Evolutionary conservation across 2,113 vertebrate species (phyloP), one percentile per base, ranked within the genome.

Genomic region (Ibidorhyncha struthersii): DNA sequence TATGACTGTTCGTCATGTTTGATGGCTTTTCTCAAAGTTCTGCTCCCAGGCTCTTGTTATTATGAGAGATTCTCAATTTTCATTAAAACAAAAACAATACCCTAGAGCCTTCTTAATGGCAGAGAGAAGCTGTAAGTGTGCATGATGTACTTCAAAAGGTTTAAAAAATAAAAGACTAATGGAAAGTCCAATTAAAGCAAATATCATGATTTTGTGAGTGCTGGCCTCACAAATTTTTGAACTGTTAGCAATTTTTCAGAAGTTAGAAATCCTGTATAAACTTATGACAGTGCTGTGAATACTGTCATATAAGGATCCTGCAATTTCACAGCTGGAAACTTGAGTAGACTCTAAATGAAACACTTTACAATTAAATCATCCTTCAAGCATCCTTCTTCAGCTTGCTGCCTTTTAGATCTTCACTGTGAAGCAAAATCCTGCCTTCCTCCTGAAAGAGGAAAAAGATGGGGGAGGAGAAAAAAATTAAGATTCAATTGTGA

Each of bases 341-440:
- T 62, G 66, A 90, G 81, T 52, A 94, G 65, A 73, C 9, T 71
- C 53, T 85, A 82, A 94, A 91, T 82, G 62, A 93, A 80, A 83
- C 47, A 49, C 76, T 96, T 88, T 13, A 62, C 67, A 95, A 94
- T 93, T 91, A 91, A 91, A 93, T 58, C 34, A 79, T 87, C 59
- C 30, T 95, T 94, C 69, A 88, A 95, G 88, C 53, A 94, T 38
- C 61, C 61, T 93, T 58, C 83, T 83, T 71, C 55, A 86, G 13
- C 61, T 78, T 76, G 9, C 66, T 92, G 82, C 43, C 77, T 87
- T 56, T 86, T 58, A 88, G 72, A 72, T 92, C 69, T 81, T 72
- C 73, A 38, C 59, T 92, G 7, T 41, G 63, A 93, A 93, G 41
- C 40, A 85, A 92, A 79, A 91, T 56, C 50, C 5, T 62, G 10